phyloP scores from a whole-genome alignment of 1,140 invertebrate genomes.

The Copidosoma floridanum region DNA sequence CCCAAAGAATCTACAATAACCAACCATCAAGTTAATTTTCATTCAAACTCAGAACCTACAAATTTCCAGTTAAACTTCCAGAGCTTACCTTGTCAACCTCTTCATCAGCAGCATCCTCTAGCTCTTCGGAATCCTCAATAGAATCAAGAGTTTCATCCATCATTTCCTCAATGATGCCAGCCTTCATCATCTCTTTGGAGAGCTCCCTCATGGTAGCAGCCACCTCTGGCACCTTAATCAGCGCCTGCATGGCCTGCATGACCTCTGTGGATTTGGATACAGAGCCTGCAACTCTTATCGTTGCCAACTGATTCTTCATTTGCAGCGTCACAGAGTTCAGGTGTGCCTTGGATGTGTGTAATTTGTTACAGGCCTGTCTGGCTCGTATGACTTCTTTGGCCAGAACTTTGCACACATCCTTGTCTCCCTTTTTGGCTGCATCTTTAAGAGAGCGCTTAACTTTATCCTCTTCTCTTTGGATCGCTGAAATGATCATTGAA shows the following conservation, averaged over 20 bases:
- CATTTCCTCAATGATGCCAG: conserved; percentile 99
- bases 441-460: conserved; percentile 92
- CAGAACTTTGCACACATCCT: conserved; percentile 89
- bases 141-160: conserved; percentile 95
- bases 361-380: conserved; percentile 84
- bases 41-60: neutral
- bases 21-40: too few relatives aligned
- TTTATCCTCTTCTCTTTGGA: conserved; percentile 96
- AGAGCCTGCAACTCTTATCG: conserved; percentile 85
- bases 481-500: too few relatives aligned
- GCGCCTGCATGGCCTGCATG: conserved; percentile 95
- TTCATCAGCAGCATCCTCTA: conserved; percentile 89
- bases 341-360: conserved; percentile 96
- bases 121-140: conserved; percentile 84
- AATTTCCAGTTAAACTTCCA: too few relatives aligned
- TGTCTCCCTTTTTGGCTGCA: conserved; percentile 93
- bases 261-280: conserved; percentile 92
- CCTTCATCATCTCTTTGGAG: conserved; percentile 99
- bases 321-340: conserved; percentile 94
- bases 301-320: conserved; percentile 97
- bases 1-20: conserved; percentile 83
- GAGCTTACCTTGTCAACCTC: conserved; percentile 89
- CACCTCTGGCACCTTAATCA: conserved; percentile 89
- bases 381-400: conserved; percentile 94
- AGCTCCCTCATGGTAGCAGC: conserved; percentile 95